Percentiles rank a stretch among this genome's conserved stretches.
Evolutionary conservation across 2,797 vertebrate genomes (phyloP).

Genomic region (Poeciliopsis presidionis): DNA sequence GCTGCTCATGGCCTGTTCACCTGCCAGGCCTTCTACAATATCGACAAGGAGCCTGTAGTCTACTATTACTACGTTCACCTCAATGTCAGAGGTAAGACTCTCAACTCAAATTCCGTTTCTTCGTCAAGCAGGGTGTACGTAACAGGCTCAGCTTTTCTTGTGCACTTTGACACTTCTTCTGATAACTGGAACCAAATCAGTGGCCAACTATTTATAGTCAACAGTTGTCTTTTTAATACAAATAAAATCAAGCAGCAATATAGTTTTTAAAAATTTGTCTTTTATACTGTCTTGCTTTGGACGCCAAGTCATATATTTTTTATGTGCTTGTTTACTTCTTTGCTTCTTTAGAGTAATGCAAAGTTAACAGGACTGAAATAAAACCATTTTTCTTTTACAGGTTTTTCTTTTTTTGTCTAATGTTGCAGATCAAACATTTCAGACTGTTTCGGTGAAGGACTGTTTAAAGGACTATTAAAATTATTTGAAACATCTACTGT

Average conservation of each 20-base stretch:
- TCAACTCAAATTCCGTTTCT: neutral
- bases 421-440: slow-evolving; percentile 35
- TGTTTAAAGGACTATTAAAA: slow-evolving; percentile 40
- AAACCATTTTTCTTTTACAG: neutral
- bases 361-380: neutral
- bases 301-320: neutral
- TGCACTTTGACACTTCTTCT: neutral
- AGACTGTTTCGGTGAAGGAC: slow-evolving; percentile 65
- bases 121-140: neutral
- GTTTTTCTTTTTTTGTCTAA: neutral
- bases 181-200: neutral
- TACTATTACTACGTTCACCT: slow-evolving; percentile 84
- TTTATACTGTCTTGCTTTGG: neutral
- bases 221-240: neutral
- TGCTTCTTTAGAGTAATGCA: neutral
- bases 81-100: slow-evolving; percentile 82
- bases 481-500: slow-evolving; percentile 52
- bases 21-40: slow-evolving; percentile 87
- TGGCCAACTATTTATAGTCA: neutral
- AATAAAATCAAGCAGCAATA: neutral
- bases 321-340: neutral
- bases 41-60: slow-evolving; percentile 67
- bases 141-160: slow-evolving; percentile 1
- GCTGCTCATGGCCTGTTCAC: slow-evolving; percentile 87
- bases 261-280: neutral